Evolutionary conservation across 2,797 vertebrate genomes (phyloP).

Genomic region (Novumbra hubbsi): DNA sequence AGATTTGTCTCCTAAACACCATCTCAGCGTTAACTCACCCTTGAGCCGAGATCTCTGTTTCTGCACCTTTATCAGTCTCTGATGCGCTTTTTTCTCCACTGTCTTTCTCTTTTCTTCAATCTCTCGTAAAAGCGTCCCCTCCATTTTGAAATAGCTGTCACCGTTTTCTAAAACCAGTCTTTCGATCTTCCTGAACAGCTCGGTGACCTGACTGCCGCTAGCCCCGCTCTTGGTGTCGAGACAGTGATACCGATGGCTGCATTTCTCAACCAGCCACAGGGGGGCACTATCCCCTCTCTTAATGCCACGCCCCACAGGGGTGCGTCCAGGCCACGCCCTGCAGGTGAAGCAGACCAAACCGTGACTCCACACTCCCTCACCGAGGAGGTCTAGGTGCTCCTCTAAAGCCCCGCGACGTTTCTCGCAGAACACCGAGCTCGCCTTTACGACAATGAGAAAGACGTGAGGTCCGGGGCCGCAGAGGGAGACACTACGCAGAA

Average conservation of each 20-base stretch:
- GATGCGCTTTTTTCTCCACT: constrained; percentile 46
- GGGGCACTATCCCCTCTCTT: constrained; percentile 20
- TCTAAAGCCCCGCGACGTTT: constrained; percentile 55
- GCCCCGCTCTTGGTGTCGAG: constrained; percentile 8
- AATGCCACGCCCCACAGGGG: not conserved
- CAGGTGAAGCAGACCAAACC: constrained; percentile 56
- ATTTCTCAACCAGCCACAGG: constrained; percentile 55
- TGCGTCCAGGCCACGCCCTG: not conserved
- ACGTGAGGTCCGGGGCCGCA: constrained; percentile 70
- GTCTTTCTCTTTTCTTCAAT: constrained; percentile 42
- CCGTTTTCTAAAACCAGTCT: constrained; percentile 43
- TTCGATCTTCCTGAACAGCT: constrained; percentile 56
- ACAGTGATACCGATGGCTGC: constrained; percentile 50
- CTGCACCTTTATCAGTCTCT: constrained; percentile 50
- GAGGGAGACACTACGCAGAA: constrained; percentile 57
- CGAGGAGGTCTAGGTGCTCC: constrained; percentile 62
- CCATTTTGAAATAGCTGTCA: constrained; percentile 51
- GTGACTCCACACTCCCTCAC: constrained; percentile 53
- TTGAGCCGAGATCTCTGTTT: constrained; percentile 43
- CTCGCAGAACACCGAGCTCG: constrained; percentile 61
- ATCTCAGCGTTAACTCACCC: constrained; percentile 36
- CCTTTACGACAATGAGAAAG: constrained; percentile 68
- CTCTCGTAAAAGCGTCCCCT: constrained; percentile 7
- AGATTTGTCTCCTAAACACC: not conserved
- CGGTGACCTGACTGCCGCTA: not conserved